Conservation (phyloP, 2,113 vertebrate genomes). For the Hydrochoerus hydrochaeris region DNA sequence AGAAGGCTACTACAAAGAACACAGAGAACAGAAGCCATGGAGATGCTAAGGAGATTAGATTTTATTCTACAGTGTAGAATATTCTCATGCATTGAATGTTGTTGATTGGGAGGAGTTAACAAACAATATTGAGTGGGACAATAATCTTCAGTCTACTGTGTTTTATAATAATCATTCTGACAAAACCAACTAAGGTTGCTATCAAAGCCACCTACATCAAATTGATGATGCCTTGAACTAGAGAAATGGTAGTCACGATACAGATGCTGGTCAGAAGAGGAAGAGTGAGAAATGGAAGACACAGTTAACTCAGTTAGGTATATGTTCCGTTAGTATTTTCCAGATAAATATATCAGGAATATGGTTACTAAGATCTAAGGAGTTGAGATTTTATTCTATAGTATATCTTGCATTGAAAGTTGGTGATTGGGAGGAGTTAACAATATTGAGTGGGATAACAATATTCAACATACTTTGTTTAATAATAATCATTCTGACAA, state of each 20-base stretch:
- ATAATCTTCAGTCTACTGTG: background rate
- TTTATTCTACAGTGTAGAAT: background rate
- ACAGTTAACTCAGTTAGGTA: background rate
- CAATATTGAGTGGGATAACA: background rate
- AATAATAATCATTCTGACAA: background rate
- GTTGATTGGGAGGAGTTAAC: background rate
- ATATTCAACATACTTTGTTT: background rate
- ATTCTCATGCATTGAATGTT: background rate
- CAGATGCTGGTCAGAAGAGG: background rate
- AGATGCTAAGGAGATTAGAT: background rate
- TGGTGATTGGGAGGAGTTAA: background rate
- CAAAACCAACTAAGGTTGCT: background rate
- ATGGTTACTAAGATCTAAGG: background rate
- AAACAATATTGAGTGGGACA: background rate
- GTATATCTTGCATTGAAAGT: background rate
- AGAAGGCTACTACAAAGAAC: background rate
- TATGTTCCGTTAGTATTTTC: background rate
- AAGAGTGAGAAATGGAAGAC: background rate
- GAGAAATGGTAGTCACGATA: background rate
- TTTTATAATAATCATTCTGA: background rate
- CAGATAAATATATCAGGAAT: background rate
- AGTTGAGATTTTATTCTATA: background rate
- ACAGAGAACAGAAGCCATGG: background rate
- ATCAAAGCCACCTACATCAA: background rate
- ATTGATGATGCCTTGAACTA: background rate